Base-by-base conservation (phyloP, 2,888 invertebrate genomes). In the Acrocyrtus sp. region DNA sequence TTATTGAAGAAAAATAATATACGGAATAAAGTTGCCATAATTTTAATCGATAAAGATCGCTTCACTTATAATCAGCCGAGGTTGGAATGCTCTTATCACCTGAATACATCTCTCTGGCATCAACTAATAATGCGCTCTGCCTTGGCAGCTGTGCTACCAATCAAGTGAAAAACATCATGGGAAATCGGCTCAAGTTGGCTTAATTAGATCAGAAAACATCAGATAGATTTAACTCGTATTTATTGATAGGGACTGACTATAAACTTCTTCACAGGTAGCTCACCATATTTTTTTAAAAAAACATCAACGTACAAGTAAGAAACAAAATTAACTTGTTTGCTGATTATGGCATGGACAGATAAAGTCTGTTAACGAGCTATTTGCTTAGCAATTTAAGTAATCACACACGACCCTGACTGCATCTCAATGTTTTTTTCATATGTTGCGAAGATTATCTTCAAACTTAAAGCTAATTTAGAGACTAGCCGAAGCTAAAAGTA, bases 311-410 rank as follows among this genome's bases (percentile, higher is more conserved):
- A n/a, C n/a, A n/a, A n/a, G n/a, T n/a, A 6, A 41, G 3, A 34
- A 17, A n/a, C n/a, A 41, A 41, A 17, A n/a, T n/a, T n/a, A n/a
- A 56, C 41, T 53, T 53, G 39, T 39, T 39, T 56, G 39, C 22
- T 56, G 56, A 56, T 34, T 56, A 41, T 56, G 56, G 45, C 45
- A 43, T 8, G 45, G n/a, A 58, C 45, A 45, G 45, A 45, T 43
- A 24, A 58, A 45, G 26, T 43, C 45, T 43, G 45, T 15, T 12
- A 34, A 39, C 41, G 56, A 56, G 39, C 39, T 21, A 17, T 53
- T 53, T 34, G 41, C 27, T 56, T 19, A 48, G 8, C 15, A 22
- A 53, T 19, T 53, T 34, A 27, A 15, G 27, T 53, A 29, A 15
- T 50, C 15, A 17, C 1, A 53, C 26, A 29, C 21, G 10, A 6